Evolutionary conservation across 92 coral and sea anemone species (phyloP), one percentile per base, ranked within the genome.

Genomic region (Pocillopora meandrina): DNA sequence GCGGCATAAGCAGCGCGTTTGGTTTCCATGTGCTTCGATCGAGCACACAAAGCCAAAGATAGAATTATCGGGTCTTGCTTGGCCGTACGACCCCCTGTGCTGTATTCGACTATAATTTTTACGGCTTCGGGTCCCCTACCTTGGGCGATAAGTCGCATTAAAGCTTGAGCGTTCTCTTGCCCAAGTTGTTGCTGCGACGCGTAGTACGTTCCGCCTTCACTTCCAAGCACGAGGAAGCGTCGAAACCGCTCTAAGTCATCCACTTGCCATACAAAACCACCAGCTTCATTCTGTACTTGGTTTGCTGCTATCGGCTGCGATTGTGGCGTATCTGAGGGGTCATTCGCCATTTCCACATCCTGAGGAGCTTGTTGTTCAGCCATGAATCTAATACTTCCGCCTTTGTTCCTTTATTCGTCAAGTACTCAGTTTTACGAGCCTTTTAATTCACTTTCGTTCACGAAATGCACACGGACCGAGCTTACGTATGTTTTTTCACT

Each of bases 151-250:
- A 96, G 80, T 10, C 92, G 87, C 56, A 81, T 35, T 77, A 96
- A 75, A 7, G 92, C 95, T 61, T 82, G 75, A 3, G 98, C 98
- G 79, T 96, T 95, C 76, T 95, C 95, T 61, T 15, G 42, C n/a
- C 89, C 82, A 11, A 96, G 89, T 65, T 81, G 56, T 70, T 77
- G 64, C 76, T 88, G 88, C 33, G 67, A 65, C 13, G 91, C 93
- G 77, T 94, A 94, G 89, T 93, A 96, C 56, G 94, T 94, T 7
- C 93, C 92, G 13, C 89, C 90, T 80, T 97, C 99, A 42, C 93
- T 86, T 20, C 99, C 99, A 33, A 97, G 89, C 2, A 97, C 95
- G 12, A 97, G 92, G 65, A 97, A 97, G 31, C 99, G 92, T 61
- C 79, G 81, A 12, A 97, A 74, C 84, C 98, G 88, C 14, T 84